phyloP scores from a whole-genome alignment of 2,888 invertebrate species.

The Escarpia spicata region DNA sequence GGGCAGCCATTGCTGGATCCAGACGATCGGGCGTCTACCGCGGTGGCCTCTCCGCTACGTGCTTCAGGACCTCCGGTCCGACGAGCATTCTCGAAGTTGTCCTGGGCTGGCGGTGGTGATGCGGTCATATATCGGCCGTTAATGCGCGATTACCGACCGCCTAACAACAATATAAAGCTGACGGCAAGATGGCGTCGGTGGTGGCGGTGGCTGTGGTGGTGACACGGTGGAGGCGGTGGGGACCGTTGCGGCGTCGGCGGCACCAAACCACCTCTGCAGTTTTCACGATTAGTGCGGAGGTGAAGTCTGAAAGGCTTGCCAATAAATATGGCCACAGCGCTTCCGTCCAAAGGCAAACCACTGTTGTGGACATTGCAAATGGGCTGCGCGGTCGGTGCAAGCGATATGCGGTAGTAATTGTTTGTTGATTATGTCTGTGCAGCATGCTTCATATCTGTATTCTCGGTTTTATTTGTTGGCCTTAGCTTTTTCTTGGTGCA shows the following conservation, averaged over 20 bases:
- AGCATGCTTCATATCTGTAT: background rate
- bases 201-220: background rate
- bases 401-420: background rate
- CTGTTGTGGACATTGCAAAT: background rate
- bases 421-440: background rate
- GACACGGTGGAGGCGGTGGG: too few relatives aligned
- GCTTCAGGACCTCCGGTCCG: background rate
- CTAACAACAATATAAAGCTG: conserved; percentile 5
- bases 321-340: background rate
- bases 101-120: background rate
- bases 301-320: conserved; percentile 9
- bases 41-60: background rate
- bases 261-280: background rate
- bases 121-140: conserved; percentile 13
- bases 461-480: background rate
- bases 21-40: background rate
- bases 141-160: background rate
- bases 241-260: background rate
- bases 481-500: background rate
- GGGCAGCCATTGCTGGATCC: background rate
- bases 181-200: background rate
- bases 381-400: background rate
- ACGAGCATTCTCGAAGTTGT: conserved; percentile 16
- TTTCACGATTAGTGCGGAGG: conserved; percentile 11
- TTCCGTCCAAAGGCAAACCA: background rate